Evolutionary conservation across 1,140 invertebrate species (phyloP).

Genomic region (Steinernema khuongi): DNA sequence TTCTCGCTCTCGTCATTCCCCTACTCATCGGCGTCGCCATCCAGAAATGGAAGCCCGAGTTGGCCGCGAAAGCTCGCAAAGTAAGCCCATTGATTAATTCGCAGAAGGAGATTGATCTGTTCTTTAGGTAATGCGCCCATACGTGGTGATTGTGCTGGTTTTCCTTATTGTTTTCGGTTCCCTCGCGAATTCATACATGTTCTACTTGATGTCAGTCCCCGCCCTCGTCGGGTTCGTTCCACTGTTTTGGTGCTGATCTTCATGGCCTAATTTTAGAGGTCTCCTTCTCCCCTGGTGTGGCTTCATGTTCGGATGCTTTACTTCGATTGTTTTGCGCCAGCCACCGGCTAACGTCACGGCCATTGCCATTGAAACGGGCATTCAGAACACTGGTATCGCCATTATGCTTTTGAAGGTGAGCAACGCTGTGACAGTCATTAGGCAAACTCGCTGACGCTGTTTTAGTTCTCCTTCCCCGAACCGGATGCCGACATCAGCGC

Average conservation of each 20-base stretch:
- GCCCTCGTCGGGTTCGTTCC: constrained; percentile 64
- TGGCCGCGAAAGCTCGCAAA: constrained; percentile 67
- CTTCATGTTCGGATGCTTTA: constrained; percentile 70
- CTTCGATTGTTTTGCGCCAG: constrained; percentile 48
- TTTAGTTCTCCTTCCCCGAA: constrained; percentile 60
- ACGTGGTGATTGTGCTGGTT: constrained; percentile 75
- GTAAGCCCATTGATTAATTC: constrained; percentile 41
- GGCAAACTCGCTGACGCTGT: background rate
- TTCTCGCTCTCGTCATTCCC: constrained; percentile 75
- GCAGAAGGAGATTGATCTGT: background rate
- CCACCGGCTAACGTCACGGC: constrained; percentile 67
- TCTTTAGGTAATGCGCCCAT: constrained; percentile 72
- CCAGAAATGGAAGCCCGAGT: constrained; percentile 53
- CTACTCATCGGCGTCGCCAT: constrained; percentile 71
- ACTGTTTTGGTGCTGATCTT: constrained; percentile 2
- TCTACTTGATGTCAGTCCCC: constrained; percentile 73
- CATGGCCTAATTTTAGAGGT: constrained; percentile 65
- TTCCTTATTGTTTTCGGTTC: constrained; percentile 86
- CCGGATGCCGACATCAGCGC: constrained; percentile 61
- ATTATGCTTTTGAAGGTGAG: constrained; percentile 71
- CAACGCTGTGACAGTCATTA: background rate
- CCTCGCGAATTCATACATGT: constrained; percentile 82
- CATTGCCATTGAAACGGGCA: constrained; percentile 84
- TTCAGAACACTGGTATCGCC: constrained; percentile 87
- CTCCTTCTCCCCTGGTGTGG: constrained; percentile 79